Evolutionary conservation across 2,888 invertebrate species (phyloP).

Genomic region (Gasteruption jaculator): DNA sequence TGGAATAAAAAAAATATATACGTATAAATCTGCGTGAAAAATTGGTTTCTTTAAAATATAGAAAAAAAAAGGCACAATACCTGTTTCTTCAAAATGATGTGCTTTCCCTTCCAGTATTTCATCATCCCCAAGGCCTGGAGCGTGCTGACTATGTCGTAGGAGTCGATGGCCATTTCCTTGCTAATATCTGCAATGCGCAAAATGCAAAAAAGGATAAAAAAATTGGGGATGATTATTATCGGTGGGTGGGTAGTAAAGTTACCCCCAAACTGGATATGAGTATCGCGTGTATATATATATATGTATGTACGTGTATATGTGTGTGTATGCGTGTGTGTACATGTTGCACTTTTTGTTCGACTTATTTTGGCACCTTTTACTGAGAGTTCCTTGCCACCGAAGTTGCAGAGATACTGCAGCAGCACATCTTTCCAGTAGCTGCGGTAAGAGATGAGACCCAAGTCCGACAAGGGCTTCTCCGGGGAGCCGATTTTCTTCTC

Average conservation of each 20-base stretch:
- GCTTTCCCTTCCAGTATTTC: slow-evolving; percentile 99
- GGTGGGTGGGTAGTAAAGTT: no score
- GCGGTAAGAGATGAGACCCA: slow-evolving; percentile 94
- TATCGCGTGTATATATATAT: no score
- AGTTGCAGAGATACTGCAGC: slow-evolving; percentile 83
- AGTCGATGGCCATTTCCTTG: slow-evolving; percentile 92
- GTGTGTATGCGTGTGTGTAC: no score
- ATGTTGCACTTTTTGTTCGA: no score
- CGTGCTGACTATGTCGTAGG: slow-evolving; percentile 96
- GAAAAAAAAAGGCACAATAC: no score
- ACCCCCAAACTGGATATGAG: no score
- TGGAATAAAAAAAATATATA: no score
- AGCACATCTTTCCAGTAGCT: slow-evolving; percentile 99
- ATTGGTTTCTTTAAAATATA: no score
- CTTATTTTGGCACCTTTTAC: slow-evolving; percentile 92
- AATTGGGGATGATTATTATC: no score
- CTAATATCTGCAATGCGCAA: slow-evolving; percentile 58
- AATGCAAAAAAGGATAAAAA: slow-evolving; percentile 1
- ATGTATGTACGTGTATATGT: no score
- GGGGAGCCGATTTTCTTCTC: slow-evolving; percentile 99
- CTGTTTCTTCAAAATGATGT: slow-evolving; percentile 92
- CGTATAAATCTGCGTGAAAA: no score
- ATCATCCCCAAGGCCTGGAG: slow-evolving; percentile 94
- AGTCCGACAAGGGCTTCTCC: slow-evolving; percentile 95
- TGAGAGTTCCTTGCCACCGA: slow-evolving; percentile 82